Conservation (phyloP, 2,888 invertebrate genomes). For the Laothoe populi region DNA sequence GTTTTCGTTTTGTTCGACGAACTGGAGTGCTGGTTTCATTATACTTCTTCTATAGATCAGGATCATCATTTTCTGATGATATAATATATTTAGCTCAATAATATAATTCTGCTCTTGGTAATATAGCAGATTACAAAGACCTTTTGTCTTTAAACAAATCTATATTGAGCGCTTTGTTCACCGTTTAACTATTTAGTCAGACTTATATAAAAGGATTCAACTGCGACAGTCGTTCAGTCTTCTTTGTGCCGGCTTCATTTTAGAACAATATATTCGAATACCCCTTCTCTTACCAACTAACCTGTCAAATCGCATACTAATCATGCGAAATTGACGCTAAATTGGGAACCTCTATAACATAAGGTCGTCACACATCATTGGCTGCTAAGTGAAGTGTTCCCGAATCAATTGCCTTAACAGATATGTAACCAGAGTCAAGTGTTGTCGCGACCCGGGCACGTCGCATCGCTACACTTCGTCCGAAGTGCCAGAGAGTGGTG, state of each 20-base stretch:
- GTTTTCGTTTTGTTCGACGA: constrained; percentile 11
- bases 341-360: constrained; percentile 13
- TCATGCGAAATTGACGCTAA: not conserved
- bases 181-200: no score
- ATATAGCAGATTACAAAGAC: not conserved
- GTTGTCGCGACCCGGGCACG: constrained; percentile 11
- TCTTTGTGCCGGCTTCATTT: not conserved
- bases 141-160: constrained; percentile 1
- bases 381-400: constrained; percentile 15
- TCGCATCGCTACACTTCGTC: not conserved
- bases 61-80: not conserved
- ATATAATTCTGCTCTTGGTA: not conserved
- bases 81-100: not conserved
- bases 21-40: not conserved
- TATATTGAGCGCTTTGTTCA: not conserved
- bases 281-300: not conserved
- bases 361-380: constrained; percentile 23
- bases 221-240: not conserved
- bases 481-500: not conserved
- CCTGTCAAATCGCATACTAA: constrained; percentile 11
- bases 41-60: no score
- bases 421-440: constrained; percentile 11
- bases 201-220: no score
- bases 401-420: constrained; percentile 19
- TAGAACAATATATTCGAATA: not conserved